Conservation (phyloP, 2,888 invertebrate species). For the Aelia acuminata region DNA sequence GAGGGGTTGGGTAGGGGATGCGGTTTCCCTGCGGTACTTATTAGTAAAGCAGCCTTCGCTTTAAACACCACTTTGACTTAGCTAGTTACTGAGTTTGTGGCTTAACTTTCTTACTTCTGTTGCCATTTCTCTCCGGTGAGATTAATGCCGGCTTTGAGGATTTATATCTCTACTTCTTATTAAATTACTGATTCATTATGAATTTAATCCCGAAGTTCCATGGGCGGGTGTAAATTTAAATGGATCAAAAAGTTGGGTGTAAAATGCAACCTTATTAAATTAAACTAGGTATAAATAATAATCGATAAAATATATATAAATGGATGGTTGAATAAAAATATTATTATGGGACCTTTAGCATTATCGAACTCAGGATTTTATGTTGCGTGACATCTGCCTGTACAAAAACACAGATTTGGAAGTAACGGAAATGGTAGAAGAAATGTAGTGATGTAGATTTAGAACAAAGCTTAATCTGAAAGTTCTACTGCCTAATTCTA, state of each 20-base stretch:
- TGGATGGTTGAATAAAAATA: too few relatives aligned
- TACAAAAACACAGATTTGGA: too few relatives aligned
- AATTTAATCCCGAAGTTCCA: neutral
- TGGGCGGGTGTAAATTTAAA: neutral
- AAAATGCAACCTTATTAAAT: too few relatives aligned
- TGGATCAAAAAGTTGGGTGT: neutral
- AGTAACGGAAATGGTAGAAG: too few relatives aligned
- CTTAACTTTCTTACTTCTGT: constrained; percentile 43
- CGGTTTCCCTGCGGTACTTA: constrained; percentile 38
- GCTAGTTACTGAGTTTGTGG: constrained; percentile 51
- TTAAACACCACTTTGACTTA: constrained; percentile 51
- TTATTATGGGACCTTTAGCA: too few relatives aligned
- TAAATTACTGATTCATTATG: neutral
- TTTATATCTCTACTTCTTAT: neutral
- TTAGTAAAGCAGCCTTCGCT: constrained; percentile 45
- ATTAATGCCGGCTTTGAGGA: constrained; percentile 24
- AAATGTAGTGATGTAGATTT: too few relatives aligned
- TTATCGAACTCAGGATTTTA: too few relatives aligned
- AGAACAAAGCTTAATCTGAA: too few relatives aligned
- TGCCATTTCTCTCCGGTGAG: constrained; percentile 1
- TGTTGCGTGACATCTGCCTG: too few relatives aligned
- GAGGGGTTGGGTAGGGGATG: neutral
- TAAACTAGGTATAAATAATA: too few relatives aligned
- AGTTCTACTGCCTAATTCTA: too few relatives aligned
- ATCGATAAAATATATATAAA: too few relatives aligned